Conservation (phyloP, 1,140 invertebrate species). For the Cephus cinctus region DNA sequence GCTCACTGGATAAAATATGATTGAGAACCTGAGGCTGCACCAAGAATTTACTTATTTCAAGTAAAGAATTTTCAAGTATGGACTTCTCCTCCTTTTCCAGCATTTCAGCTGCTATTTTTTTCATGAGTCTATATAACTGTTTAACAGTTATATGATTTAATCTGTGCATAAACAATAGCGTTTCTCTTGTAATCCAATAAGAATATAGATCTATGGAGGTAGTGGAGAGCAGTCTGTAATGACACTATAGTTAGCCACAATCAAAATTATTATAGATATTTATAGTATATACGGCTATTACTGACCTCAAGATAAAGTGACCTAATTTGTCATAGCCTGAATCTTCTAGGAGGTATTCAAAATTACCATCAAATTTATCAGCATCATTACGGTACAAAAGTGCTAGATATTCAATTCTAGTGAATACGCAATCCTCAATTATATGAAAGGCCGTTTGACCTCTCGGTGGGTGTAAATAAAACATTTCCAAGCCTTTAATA, state of each 20-base stretch:
- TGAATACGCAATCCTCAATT: slow-evolving; percentile 43
- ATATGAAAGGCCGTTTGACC: slow-evolving; percentile 37
- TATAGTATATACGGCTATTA: slow-evolving; percentile 15
- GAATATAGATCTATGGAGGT: slow-evolving; percentile 33
- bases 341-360: slow-evolving; percentile 61
- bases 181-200: slow-evolving; percentile 43
- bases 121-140: slow-evolving; percentile 42
- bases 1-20: slow-evolving; percentile 35
- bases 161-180: slow-evolving; percentile 39
- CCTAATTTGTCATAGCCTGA: slow-evolving; percentile 59
- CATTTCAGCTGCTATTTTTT: slow-evolving; percentile 31
- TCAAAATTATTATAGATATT: slow-evolving; percentile 10
- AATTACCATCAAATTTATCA: slow-evolving; percentile 40
- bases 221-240: slow-evolving; percentile 38
- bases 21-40: slow-evolving; percentile 30
- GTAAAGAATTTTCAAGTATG: slow-evolving; percentile 28
- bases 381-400: slow-evolving; percentile 27
- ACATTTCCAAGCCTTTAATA: no score
- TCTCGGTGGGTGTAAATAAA: slow-evolving; percentile 44
- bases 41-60: slow-evolving; percentile 32
- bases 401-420: slow-evolving; percentile 45
- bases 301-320: slow-evolving; percentile 59
- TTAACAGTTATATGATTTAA: slow-evolving; percentile 34
- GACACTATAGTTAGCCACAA: slow-evolving; percentile 11
- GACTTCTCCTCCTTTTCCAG: slow-evolving; percentile 15